A percentile compares a stretch with the other conserved stretches of the same genome.
Conservation (phyloP, 2,888 invertebrate genomes). For the Charanyca ferruginea region DNA sequence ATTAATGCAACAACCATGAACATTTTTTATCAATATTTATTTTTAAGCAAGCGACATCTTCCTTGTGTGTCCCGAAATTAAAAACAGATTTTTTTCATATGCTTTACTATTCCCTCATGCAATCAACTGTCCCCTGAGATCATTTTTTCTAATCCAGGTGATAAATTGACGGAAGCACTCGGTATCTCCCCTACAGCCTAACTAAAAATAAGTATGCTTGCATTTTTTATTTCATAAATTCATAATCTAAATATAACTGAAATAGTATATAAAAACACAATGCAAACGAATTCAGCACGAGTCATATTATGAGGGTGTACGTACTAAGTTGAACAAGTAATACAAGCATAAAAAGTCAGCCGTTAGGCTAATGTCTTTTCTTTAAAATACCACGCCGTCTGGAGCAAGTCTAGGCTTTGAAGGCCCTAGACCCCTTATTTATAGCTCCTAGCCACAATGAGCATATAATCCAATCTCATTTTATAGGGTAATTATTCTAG, state of each 20-base stretch:
- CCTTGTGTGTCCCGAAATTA: constrained; percentile 38
- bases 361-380: constrained; percentile 7
- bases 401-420: constrained; percentile 43
- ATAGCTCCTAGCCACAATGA: constrained; percentile 35
- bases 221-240: constrained; percentile 74
- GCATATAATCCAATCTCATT: constrained; percentile 47
- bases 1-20: constrained; percentile 67
- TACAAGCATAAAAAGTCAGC: not conserved
- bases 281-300: constrained; percentile 40
- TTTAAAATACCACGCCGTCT: constrained; percentile 36
- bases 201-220: constrained; percentile 75
- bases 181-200: constrained; percentile 70
- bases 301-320: constrained; percentile 37
- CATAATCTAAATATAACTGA: constrained; percentile 58
- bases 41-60: constrained; percentile 48
- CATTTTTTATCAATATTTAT: constrained; percentile 69
- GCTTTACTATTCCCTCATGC: constrained; percentile 58
- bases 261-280: constrained; percentile 32
- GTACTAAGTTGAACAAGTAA: not conserved
- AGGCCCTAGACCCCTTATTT: constrained; percentile 36
- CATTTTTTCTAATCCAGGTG: constrained; percentile 84
- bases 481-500: constrained; percentile 55
- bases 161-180: constrained; percentile 79
- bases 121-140: constrained; percentile 71
- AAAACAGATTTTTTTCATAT: constrained; percentile 56